A percentile compares a stretch with the other conserved stretches of the same genome.
These are phyloP conservation scores for Galeopterus variegatus DNA, from an alignment of 2,113 vertebrate species.

Conservation along the genomic window DNA sequence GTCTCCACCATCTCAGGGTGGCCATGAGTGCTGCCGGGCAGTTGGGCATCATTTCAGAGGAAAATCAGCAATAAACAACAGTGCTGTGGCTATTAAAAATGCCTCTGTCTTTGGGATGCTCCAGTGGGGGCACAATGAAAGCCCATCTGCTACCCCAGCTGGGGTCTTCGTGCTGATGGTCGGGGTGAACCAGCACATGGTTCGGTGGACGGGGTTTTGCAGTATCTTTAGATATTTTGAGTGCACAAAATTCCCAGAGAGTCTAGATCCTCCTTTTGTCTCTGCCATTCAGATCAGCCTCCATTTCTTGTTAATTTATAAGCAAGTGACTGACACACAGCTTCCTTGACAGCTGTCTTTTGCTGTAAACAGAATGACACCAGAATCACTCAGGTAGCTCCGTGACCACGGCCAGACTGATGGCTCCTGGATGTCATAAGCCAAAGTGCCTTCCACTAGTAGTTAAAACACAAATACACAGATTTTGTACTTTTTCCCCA, in stretches of 20 bases:
- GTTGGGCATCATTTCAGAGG: not conserved
- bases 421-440: conserved; percentile 28
- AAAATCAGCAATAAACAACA: no score
- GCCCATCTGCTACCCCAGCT: accelerated
- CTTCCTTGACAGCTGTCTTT: conserved; percentile 71
- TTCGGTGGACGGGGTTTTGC: conserved; percentile 1
- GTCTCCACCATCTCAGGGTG: accelerated
- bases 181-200: conserved; percentile 4
- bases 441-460: not conserved
- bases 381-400: conserved; percentile 70
- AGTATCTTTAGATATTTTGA: not conserved
- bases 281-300: conserved; percentile 69
- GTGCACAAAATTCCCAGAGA: conserved; percentile 59
- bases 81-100: not conserved
- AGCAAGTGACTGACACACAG: conserved; percentile 53
- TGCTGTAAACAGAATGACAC: conserved; percentile 64
- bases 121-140: not conserved
- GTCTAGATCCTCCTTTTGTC: conserved; percentile 51
- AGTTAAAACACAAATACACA: not conserved
- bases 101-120: not conserved
- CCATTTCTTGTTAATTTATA: conserved; percentile 76
- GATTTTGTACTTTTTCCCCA: not conserved
- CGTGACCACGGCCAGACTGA: conserved; percentile 53
- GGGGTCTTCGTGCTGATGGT: not conserved
- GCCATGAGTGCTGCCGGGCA: accelerated